A percentile compares a stretch with the other conserved stretches of the same genome.
phyloP scores from a whole-genome alignment of 2,113 vertebrate genomes.

The human (Homo sapiens) region GRCh38 chr17:71191001-71191500 shows the following conservation, averaged over 20 bases:
- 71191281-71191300: not conserved
- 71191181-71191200: fast-evolving
- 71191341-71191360: not conserved
- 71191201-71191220: not conserved
- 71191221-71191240: not conserved
- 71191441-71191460: not conserved
- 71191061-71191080: not conserved
- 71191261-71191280: not conserved
- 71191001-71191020: not conserved
- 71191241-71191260: not conserved
- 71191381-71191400: not conserved
- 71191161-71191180: not conserved
- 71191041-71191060: fast-evolving
- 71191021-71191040: not conserved
- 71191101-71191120: not conserved
- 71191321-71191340: not conserved
- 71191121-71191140: not conserved
- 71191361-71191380: not conserved
- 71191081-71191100: not conserved
- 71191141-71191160: not conserved
- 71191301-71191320: not conserved
- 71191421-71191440: not conserved
- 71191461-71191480: not conserved
- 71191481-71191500: not conserved
- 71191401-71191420: not conserved